Base-by-base conservation (phyloP, 2,113 vertebrate genomes). In the Leptosomus discolor region DNA sequence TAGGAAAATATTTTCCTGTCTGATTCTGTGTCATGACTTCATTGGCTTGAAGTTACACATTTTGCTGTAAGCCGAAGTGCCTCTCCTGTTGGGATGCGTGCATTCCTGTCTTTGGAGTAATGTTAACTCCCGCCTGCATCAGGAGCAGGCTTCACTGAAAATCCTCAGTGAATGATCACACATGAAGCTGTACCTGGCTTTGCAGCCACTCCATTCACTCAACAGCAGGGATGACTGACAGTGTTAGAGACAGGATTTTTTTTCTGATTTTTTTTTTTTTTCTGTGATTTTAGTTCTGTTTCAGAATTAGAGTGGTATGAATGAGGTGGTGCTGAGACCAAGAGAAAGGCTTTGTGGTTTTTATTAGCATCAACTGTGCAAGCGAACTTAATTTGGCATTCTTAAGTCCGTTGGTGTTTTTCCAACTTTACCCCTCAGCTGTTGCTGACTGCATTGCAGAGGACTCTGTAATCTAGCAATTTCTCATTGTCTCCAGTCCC, bases 341-440 rank as follows among this genome's bases (percentile, higher is more conserved):
- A 65, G 93, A 92, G 96, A 60, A 91, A 97, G 84, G 60, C 51
- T 64, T 95, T 85, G 88, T 86, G 80, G n/a, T 88, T 86, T 97
- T 94, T 96, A 97, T 92, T 97, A 97, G 94, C 80, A 95, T 27
- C 94, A 94, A 95, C 95, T 95, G 86, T 97, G 95, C 91, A 85
- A 91, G 95, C 64, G 80, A 95, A 68, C 89, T 90, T 96, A 80
- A 94, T 93, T 96, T 97, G 95, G 95, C 84, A 57, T 78, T 84
- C 81, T 61, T 39, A 85, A 93, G 90, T 45, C 69, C 0, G 2
- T 53, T 94, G 90, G 85, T 96, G 84, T 70, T 83, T 82, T 95
- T 97, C 96, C 93, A 97, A 65, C 94, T 96, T 86, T 86, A 94
- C 87, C 92, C 87, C 85, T 97, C 97, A 95, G 84, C 92, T 96